Base-by-base conservation (phyloP, 1,140 invertebrate species). In the Caenorhabditis tropicalis region DNA sequence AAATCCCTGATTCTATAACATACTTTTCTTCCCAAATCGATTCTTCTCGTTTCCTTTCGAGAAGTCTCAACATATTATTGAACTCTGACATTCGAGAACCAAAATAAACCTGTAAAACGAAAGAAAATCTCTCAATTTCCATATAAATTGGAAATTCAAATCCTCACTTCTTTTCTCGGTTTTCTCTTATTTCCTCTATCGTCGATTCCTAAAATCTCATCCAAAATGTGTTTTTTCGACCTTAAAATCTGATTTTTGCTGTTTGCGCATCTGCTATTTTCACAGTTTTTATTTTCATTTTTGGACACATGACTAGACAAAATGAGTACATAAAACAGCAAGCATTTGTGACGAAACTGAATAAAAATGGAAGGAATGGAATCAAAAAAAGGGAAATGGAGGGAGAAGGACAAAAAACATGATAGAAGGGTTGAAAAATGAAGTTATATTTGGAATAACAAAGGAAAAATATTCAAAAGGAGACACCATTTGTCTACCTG, bases 1-100 rank as follows among this genome's bases (percentile, higher is more conserved):
- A n/a, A n/a, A n/a, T n/a, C n/a, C n/a, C n/a, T n/a, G n/a, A n/a
- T n/a, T n/a, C n/a, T 21, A 4, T 36, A 6, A 27, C 16, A 10
- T 39, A 70, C 60, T 70, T 70, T 39, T 70, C 60, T 7, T 70
- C 60, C 60, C 60, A 70, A 70, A 70, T 70, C 10, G 60, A 70
- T 39, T 70, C 60, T n/a, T 70, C 60, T 36, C 60, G n/a, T 39
- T 70, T 70, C 21, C 60, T 70, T 33, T 33, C 60, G 4, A 70
- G 31, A 70, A 70, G 60, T 36, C 60, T 33, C 31, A 70, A 27
- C 60, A 70, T 33, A 33, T 70, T 70, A 12, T 70, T 70, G 24
- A 70, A 70, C n/a, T 70, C 60, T 36, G 60, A 36, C 60, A 70
- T 70, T 36, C 60, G 31, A 19, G 60, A 70, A 2, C 60, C 60